phyloP scores from a whole-genome alignment of 2,888 invertebrate species.

The Apoda limacodes region DNA sequence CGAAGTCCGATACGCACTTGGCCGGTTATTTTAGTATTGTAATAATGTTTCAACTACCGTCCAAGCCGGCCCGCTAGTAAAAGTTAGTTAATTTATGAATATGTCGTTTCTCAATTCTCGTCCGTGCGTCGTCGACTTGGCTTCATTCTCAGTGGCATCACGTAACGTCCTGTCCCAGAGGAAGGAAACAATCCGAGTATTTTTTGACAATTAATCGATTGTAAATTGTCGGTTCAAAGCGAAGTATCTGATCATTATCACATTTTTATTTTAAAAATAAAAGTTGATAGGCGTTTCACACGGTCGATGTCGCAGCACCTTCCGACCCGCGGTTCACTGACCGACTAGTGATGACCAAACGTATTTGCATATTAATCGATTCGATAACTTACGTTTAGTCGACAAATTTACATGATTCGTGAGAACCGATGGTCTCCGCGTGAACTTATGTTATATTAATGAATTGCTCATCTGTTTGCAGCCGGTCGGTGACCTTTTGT shows the following conservation, averaged over 20 bases:
- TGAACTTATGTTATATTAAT: conserved; percentile 69
- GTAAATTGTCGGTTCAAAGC: neutral
- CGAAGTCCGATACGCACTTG: no score
- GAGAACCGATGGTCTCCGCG: conserved; percentile 61
- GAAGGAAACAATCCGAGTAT: neutral
- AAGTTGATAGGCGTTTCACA: conserved; percentile 72
- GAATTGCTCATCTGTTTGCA: conserved; percentile 53
- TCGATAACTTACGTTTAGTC: conserved; percentile 67
- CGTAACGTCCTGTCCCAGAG: neutral
- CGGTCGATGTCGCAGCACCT: conserved; percentile 77
- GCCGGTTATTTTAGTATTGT: no score
- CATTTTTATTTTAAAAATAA: neutral
- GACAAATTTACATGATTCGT: conserved; percentile 69
- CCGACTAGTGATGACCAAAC: conserved; percentile 61
- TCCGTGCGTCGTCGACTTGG: no score
- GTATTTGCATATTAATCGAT: conserved; percentile 69
- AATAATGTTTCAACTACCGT: no score
- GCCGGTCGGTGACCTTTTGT: conserved; percentile 50
- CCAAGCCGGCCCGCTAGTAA: no score
- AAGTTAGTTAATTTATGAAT: no score
- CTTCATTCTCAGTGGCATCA: no score
- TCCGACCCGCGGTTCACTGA: conserved; percentile 57
- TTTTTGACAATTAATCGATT: neutral
- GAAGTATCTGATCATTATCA: neutral
- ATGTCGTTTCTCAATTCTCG: no score